Base-by-base conservation (phyloP, 2,797 vertebrate species). In the Lagocephalus sceleratus region DNA sequence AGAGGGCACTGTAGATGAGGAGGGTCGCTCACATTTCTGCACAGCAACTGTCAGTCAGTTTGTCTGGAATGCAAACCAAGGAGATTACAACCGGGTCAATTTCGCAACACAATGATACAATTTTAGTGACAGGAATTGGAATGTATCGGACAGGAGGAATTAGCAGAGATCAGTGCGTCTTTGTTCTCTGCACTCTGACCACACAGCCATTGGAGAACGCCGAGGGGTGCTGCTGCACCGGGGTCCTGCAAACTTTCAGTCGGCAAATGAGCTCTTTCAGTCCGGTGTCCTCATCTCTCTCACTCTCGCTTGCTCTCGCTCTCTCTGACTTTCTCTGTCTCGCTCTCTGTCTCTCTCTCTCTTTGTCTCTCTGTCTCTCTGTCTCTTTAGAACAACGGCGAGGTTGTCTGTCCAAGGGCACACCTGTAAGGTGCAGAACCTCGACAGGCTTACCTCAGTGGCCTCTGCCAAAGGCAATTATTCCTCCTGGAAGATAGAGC, bases 351-450 rank as follows among this genome's bases (percentile, higher is more conserved):
- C 19, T 44, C 42, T 44, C 42, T 20, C 42, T 52, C 77, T 73
- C 63, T 26, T 15, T 60, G 76, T 79, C 54, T 44, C 52, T 38
- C 61, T 38, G 57, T 32, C 56, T 52, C 58, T 22, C 60, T 78
- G 75, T 71, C 60, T 54, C 21, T 70, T 71, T 44, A 80, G 92
- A 95, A 95, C 95, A 96, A 96, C 88, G 88, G 75, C 71, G 63
- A 88, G 85, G 90, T 92, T 96, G 92, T 97, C 83, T 88, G 81
- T 84, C 86, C 75, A 78, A 81, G 80, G 85, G 92, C 88, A 90
- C 96, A 98, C 95, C 95, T 98, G 96, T 91, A 93, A 92, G 91
- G 89, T 90, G 85, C 86, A 77, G 81, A 69, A 44, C 71, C 86
- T 81, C 82, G 73, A 89, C 91, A 90, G 91, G 75, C 88, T 82